Conservation (phyloP, 2,888 invertebrate genomes). For the Cyrtodaria siliqua region DNA sequence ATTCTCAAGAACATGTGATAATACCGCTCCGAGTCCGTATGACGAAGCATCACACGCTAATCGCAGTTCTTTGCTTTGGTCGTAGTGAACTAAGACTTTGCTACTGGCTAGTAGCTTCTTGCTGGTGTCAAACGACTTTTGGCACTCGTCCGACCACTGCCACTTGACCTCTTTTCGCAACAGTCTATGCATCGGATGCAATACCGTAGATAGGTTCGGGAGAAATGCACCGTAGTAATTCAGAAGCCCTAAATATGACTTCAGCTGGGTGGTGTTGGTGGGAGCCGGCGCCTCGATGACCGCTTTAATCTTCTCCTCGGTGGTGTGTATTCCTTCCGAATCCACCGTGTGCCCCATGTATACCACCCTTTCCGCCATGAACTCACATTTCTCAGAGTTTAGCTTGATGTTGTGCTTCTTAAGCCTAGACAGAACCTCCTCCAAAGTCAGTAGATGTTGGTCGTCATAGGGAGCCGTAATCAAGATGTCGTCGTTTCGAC, state of each 20-base stretch:
- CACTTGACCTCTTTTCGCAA: neutral
- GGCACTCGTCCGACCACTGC: neutral
- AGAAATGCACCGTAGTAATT: slow-evolving; percentile 44
- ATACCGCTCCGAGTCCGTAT: slow-evolving; percentile 79
- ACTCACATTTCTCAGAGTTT: no score
- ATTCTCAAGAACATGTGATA: slow-evolving; percentile 27
- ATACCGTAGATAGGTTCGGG: slow-evolving; percentile 31
- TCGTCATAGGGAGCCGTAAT: slow-evolving; percentile 37
- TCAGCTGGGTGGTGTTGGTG: slow-evolving; percentile 33
- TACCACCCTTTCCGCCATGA: no score
- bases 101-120: slow-evolving; percentile 21
- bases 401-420: slow-evolving; percentile 34
- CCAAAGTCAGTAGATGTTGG: slow-evolving; percentile 23
- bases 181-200: slow-evolving; percentile 13
- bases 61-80: slow-evolving; percentile 23
- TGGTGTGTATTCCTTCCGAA: no score
- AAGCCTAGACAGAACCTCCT: slow-evolving; percentile 35
- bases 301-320: slow-evolving; percentile 36
- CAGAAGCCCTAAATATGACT: slow-evolving; percentile 36
- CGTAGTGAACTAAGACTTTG: slow-evolving; percentile 22
- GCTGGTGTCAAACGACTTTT: slow-evolving; percentile 1
- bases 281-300: slow-evolving; percentile 27
- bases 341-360: no score
- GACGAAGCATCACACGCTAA: slow-evolving; percentile 75
- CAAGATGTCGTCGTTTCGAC: slow-evolving; percentile 28